Conservation (phyloP, 1,140 invertebrate species). For the Apis laboriosa region DNA sequence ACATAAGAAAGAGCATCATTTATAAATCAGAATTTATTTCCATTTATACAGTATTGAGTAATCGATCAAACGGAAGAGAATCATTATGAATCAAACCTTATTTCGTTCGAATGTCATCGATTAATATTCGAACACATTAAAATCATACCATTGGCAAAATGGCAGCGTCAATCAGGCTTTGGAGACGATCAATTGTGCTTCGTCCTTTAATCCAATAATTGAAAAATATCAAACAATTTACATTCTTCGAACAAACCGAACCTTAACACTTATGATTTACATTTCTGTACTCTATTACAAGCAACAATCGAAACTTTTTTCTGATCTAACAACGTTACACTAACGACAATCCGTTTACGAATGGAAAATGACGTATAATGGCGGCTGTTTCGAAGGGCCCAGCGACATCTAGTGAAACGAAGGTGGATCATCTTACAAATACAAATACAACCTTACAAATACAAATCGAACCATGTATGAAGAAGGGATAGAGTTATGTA, state of each 20-base stretch:
- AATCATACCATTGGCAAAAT: conserved; percentile 2
- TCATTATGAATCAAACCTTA: conserved; percentile 12
- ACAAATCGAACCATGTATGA: background rate
- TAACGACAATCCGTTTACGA: no score
- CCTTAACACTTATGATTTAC: background rate
- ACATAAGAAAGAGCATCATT: background rate
- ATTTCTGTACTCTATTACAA: background rate
- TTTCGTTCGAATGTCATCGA: conserved; percentile 7
- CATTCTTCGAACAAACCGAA: background rate
- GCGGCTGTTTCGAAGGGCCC: background rate
- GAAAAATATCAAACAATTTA: background rate
- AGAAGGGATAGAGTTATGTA: background rate
- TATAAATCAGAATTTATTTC: conserved; percentile 14
- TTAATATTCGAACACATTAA: conserved; percentile 33
- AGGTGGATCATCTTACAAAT: background rate
- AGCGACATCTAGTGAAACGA: background rate
- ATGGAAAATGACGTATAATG: background rate
- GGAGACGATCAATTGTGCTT: background rate
- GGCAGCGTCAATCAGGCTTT: conserved; percentile 42
- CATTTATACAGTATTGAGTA: conserved; percentile 4
- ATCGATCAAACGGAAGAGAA: background rate
- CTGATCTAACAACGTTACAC: background rate
- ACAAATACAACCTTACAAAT: background rate
- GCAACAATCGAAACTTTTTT: no score
- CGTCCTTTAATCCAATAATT: background rate